phyloP scores from a whole-genome alignment of 2,888 invertebrate species.

The Spialia ferax region DNA sequence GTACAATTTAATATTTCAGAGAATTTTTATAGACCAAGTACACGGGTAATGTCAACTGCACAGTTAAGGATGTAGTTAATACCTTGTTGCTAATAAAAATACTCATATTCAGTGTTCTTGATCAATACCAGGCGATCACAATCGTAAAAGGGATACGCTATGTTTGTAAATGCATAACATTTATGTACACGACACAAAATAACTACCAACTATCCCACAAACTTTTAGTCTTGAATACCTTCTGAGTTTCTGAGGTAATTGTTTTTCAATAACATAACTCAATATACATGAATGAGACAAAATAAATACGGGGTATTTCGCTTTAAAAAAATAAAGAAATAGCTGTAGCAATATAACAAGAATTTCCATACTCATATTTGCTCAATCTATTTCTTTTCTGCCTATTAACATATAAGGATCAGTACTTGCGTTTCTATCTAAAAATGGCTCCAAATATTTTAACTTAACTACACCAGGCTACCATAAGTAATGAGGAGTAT shows the following conservation, averaged over 20 bases:
- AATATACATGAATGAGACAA: too few relatives aligned
- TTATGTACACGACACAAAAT: not conserved
- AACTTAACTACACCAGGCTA: conserved; percentile 3
- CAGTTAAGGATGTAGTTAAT: not conserved
- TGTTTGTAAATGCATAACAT: conserved; percentile 4
- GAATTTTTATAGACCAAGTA: conserved; percentile 50
- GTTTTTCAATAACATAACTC: too few relatives aligned
- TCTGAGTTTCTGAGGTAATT: too few relatives aligned
- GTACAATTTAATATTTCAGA: conserved; percentile 67
- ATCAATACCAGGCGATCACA: not conserved
- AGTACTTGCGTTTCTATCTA: not conserved
- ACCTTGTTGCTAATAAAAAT: not conserved
- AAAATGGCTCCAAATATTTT: not conserved
- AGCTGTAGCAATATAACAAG: too few relatives aligned
- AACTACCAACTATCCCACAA: not conserved
- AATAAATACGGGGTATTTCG: too few relatives aligned
- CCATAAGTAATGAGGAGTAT: conserved; percentile 5
- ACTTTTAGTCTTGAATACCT: too few relatives aligned
- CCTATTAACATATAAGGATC: not conserved
- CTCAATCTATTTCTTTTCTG: not conserved
- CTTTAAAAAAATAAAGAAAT: too few relatives aligned
- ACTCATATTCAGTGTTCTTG: not conserved
- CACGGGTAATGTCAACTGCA: not conserved
- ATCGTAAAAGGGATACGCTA: not conserved
- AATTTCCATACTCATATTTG: too few relatives aligned